A percentile compares a stretch with the other conserved stretches of the same genome.
phyloP scores from a whole-genome alignment of 2,888 invertebrate genomes.

The Agrilus biguttatus region DNA sequence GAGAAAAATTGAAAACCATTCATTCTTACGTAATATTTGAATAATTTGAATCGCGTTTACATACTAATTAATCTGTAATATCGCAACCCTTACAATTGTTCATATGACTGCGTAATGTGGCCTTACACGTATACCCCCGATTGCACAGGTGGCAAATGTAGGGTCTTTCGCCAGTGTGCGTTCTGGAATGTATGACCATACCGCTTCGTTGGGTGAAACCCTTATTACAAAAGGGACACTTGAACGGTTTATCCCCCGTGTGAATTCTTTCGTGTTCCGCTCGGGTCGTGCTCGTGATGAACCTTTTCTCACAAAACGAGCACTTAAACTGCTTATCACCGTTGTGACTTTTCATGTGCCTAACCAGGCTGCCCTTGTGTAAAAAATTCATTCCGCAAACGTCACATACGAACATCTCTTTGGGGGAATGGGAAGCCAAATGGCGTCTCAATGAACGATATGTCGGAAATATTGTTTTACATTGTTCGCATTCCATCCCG shows the following conservation, averaged over 20 bases:
- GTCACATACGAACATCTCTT: constrained; percentile 17
- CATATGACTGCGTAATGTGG: constrained; percentile 25
- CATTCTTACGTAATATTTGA: no score
- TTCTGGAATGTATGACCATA: constrained; percentile 19
- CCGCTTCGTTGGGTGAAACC: constrained; percentile 37
- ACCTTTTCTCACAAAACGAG: constrained; percentile 35
- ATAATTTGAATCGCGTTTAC: no score
- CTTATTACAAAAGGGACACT: constrained; percentile 21
- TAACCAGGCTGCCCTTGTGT: constrained; percentile 16
- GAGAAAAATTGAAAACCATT: no score
- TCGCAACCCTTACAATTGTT: constrained; percentile 22
- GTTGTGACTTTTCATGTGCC: constrained; percentile 22
- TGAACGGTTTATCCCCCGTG: constrained; percentile 31
- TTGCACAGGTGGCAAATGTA: constrained; percentile 33
- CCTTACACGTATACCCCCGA: constrained; percentile 37
- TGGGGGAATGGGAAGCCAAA: no score
- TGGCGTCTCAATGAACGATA: no score
- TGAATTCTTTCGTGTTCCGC: constrained; percentile 35
- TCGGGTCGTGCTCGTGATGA: constrained; percentile 30
- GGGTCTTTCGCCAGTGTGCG: constrained; percentile 19
- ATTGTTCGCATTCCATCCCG: constrained; percentile 8
- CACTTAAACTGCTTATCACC: constrained; percentile 29
- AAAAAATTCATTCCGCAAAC: constrained; percentile 19
- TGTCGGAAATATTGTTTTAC: no score
- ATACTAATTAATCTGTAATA: no score